Evolutionary conservation across 2,113 vertebrate species (phyloP), one percentile per base, ranked within the genome.

Genomic region (Peromyscus polionotus): DNA sequence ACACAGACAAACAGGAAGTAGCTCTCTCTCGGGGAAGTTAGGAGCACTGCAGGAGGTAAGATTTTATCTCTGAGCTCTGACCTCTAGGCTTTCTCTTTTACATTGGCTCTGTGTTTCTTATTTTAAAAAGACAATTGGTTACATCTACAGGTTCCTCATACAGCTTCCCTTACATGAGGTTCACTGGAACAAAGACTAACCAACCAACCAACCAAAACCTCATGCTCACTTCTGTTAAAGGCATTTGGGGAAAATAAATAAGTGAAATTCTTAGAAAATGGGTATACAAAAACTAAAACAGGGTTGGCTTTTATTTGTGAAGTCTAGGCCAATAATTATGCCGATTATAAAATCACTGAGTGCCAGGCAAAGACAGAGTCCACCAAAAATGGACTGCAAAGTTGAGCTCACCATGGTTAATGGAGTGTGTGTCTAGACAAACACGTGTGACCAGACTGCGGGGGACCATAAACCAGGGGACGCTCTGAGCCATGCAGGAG

Each of bases 241-340:
- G 39, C n/a, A 42, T 39, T 19, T 9, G 17, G 70, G 36, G 17
- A 17, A 13, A 51, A 31, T 51, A 51, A 51, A 51, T 51, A 36
- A 39, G n/a, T 77, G 65, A 57, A 39, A 87, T 11, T 73, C 45
- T 80, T 77, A 54, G 61, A 33, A 83, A 95, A 89, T 4, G 89
- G 48, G 45, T 65, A 61, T 51, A 72, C 20, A 88, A 24, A 77
- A 59, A 42, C 45, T 57, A 96, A 83, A 85, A 68, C 16, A 45
- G 4, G 68, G 19, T 48, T 33, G 16, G 83, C 54, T 51, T 93
- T 80, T 83, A 77, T 90, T 90, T 95, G n/a, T 61, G 20, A 65
- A 22, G 88, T 67, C 86, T 61, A 88, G 31, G 39, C 6, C 95
- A 96, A 68, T 51, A 85, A 93, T 85, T 80, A 36, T 51, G 39